These are phyloP conservation scores for Athalia circularis DNA, from an alignment of 2,888 invertebrate species.

Conservation along the genomic window DNA sequence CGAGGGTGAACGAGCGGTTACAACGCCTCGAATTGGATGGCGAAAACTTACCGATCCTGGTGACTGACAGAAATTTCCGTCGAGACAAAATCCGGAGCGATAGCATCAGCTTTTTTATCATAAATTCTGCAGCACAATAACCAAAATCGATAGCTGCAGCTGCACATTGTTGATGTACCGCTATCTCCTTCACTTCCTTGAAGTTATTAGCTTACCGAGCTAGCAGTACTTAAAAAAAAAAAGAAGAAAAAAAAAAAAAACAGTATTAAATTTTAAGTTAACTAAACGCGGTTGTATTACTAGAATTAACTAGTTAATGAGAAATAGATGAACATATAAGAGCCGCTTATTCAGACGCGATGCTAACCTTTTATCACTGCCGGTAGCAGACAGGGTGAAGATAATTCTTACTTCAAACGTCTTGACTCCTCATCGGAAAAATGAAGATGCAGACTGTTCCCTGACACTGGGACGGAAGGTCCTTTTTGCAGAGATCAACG, in stretches of 20 bases:
- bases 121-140: neutral
- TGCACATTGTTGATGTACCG: conserved; percentile 34
- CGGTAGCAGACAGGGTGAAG: conserved; percentile 72
- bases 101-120: conserved; percentile 66
- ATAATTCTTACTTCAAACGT: neutral
- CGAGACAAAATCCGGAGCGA: conserved; percentile 64
- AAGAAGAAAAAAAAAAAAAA: too few species aligned
- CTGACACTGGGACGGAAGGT: conserved; percentile 15
- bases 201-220: conserved; percentile 39
- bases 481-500: conserved; percentile 1
- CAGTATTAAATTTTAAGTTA: too few species aligned
- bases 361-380: conserved; percentile 56
- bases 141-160: conserved; percentile 15
- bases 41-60: conserved; percentile 77
- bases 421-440: neutral
- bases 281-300: too few species aligned
- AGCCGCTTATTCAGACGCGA: conserved; percentile 17
- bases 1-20: conserved; percentile 67
- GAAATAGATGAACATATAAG: neutral
- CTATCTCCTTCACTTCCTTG: conserved; percentile 35
- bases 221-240: conserved; percentile 12
- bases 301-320: neutral
- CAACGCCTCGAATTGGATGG: conserved; percentile 73
- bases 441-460: conserved; percentile 26
- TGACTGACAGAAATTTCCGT: conserved; percentile 76